Evolutionary conservation across 2,888 invertebrate genomes (phyloP), one percentile per base, ranked within the genome.

Genomic region (Brenthis hecate): DNA sequence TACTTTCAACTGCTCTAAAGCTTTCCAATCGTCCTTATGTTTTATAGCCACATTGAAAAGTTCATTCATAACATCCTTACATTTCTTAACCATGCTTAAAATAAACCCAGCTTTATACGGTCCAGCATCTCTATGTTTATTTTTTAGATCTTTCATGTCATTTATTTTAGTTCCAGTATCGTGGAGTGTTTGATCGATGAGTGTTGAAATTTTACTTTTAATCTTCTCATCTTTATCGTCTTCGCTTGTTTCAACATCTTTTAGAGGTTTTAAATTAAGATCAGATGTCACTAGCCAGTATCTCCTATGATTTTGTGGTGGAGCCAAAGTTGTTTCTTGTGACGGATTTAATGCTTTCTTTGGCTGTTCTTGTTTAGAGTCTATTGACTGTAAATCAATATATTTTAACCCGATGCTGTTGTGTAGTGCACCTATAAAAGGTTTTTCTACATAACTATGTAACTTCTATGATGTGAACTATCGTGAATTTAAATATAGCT

Each of bases 41-140:
- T 85, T 89, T 11, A 90, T 81, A 0, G 91, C 91, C 0, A 90
- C 83, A 60, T 89, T 90, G 66, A 89, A 91, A 23, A 91, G 73
- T 72, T 91, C 91, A 51, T 85, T 87, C 60, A 90, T 60, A 6
- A 87, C 80, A 51, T 87, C 84, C 57, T 86, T 83, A 0, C 86
- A 83, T 66, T 88, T 89, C 72, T 87, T 89, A 43, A 91, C 79
- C 80, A 88, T 80, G 70, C 86, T 87, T 6, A 89, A 76, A 67
- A 91, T 82, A 70, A 86, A 90, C 0, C 91, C 91, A 2, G 84
- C 80, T 75, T 74, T 86, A 58, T 90, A 90, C n/a, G 85, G 78
- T 0, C 80, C 66, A 1, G 79, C 71, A 0, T 83, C 76, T 63
- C 81, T 80, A 58, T 83, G 66, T 2, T 69, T 72, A 0, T 78